These are phyloP conservation scores for Oxygymnocypris stewartii DNA, from an alignment of 2,113 vertebrate species.

Conservation along the genomic window DNA sequence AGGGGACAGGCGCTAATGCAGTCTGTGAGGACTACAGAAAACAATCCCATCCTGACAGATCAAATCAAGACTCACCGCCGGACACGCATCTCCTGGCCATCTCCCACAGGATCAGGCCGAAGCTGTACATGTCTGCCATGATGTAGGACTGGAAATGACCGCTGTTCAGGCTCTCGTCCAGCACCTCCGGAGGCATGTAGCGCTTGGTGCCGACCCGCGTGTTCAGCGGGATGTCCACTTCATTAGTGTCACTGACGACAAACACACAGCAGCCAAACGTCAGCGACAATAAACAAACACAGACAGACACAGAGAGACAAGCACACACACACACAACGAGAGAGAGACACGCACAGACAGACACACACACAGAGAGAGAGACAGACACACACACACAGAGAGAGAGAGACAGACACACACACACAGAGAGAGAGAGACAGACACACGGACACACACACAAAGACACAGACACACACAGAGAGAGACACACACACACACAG, in stretches of 20 bases:
- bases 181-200: conserved; percentile 96
- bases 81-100: conserved; percentile 90
- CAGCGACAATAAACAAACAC: neutral
- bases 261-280: neutral
- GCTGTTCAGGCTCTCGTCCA: conserved; percentile 93
- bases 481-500: too few relatives aligned
- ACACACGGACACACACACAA: too few relatives aligned
- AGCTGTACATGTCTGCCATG: conserved; percentile 99
- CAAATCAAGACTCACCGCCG: conserved; percentile 77
- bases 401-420: too few relatives aligned
- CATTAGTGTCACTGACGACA: conserved; percentile 86
- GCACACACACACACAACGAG: too few relatives aligned
- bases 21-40: too few relatives aligned
- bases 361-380: too few relatives aligned
- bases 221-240: conserved; percentile 94
- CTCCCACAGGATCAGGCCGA: conserved; percentile 97
- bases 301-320: too few relatives aligned
- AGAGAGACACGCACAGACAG: too few relatives aligned
- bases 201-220: conserved; percentile 95
- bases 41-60: neutral
- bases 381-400: too few relatives aligned
- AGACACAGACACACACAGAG: too few relatives aligned
- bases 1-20: too few relatives aligned
- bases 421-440: too few relatives aligned
- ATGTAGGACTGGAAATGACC: conserved; percentile 97